Evolutionary conservation across 2,888 invertebrate species (phyloP).

Genomic region (Lepidocyrtinus sp.): DNA sequence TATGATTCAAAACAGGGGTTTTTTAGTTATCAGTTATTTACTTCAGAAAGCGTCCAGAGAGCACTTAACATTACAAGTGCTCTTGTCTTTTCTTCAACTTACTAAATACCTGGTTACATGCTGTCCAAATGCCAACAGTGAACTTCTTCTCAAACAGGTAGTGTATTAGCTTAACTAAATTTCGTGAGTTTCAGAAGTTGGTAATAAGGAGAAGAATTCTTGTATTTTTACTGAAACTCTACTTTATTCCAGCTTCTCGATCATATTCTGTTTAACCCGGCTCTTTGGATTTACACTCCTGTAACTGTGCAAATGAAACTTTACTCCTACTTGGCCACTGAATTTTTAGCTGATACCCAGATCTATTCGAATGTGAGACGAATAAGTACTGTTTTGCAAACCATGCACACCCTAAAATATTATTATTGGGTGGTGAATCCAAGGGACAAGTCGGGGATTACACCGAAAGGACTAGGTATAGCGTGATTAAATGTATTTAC

Average conservation of each 20-base stretch:
- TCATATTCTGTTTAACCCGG: conserved; percentile 99
- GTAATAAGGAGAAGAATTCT: background rate
- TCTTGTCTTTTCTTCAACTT: conserved; percentile 91
- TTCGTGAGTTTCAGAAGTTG: background rate
- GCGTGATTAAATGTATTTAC: no score
- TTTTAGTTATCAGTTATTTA: conserved; percentile 98
- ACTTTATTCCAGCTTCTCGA: conserved; percentile 87
- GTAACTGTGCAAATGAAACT: conserved; percentile 95
- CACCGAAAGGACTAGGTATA: conserved; percentile 95
- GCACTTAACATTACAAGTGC: conserved; percentile 93
- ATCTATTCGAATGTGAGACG: conserved; percentile 97
- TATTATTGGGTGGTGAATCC: conserved; percentile 99
- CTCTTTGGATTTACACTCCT: conserved; percentile 98
- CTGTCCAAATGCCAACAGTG: conserved; percentile 89
- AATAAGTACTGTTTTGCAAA: conserved; percentile 97
- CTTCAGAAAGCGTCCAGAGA: conserved; percentile 93
- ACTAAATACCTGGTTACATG: conserved; percentile 95
- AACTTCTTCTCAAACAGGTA: conserved; percentile 93
- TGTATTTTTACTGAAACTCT: background rate
- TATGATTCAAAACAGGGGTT: conserved; percentile 98
- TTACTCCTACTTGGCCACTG: conserved; percentile 98
- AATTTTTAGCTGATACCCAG: conserved; percentile 97
- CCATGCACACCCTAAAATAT: conserved; percentile 98
- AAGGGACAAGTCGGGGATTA: conserved; percentile 92
- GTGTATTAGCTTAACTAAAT: background rate